Evolutionary conservation across 92 coral and sea anemone species (phyloP).

Genomic region (Parazoanthus atlanticus): DNA sequence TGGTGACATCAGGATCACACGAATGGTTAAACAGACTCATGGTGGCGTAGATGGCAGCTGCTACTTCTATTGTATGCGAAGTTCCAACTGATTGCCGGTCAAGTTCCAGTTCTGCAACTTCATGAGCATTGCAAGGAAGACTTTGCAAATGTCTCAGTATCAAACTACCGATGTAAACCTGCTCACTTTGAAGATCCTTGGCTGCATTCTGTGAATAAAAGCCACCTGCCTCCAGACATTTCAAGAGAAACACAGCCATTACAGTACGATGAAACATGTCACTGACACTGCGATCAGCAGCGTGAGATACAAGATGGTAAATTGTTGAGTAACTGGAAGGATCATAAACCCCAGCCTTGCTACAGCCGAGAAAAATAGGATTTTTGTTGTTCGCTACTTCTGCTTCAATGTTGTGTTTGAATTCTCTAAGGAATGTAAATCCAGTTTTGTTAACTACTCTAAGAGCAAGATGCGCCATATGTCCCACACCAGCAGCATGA

Average conservation of each 20-base stretch:
- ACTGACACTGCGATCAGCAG: slow-evolving; percentile 70
- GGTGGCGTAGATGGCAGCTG: slow-evolving; percentile 92
- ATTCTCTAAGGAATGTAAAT: slow-evolving; percentile 54
- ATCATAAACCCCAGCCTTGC: slow-evolving; percentile 58
- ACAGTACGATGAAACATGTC: slow-evolving; percentile 92
- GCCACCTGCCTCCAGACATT: slow-evolving; percentile 68
- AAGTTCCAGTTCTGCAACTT: slow-evolving; percentile 87
- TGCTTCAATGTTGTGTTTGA: slow-evolving; percentile 32
- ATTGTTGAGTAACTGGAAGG: slow-evolving; percentile 81
- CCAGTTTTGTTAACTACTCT: slow-evolving; percentile 86
- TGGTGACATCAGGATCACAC: slow-evolving; percentile 92
- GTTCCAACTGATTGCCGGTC: slow-evolving; percentile 78
- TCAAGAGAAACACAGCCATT: slow-evolving; percentile 75
- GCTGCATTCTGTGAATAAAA: slow-evolving; percentile 49
- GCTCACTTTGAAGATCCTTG: slow-evolving; percentile 35
- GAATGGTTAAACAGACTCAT: slow-evolving; percentile 93
- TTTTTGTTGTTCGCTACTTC: neutral
- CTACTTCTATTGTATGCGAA: slow-evolving; percentile 89
- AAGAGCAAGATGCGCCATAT: slow-evolving; percentile 86
- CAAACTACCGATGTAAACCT: slow-evolving; percentile 76
- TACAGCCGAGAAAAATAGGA: slow-evolving; percentile 48
- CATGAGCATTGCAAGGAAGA: slow-evolving; percentile 97
- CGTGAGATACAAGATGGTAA: slow-evolving; percentile 85
- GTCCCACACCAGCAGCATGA: slow-evolving; percentile 72
- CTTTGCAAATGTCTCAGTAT: slow-evolving; percentile 86